A percentile compares a stretch with the other conserved stretches of the same genome.
These are phyloP conservation scores for Tigriopus japonicus DNA, from an alignment of 1,140 invertebrate genomes.

Conservation along the genomic window DNA sequence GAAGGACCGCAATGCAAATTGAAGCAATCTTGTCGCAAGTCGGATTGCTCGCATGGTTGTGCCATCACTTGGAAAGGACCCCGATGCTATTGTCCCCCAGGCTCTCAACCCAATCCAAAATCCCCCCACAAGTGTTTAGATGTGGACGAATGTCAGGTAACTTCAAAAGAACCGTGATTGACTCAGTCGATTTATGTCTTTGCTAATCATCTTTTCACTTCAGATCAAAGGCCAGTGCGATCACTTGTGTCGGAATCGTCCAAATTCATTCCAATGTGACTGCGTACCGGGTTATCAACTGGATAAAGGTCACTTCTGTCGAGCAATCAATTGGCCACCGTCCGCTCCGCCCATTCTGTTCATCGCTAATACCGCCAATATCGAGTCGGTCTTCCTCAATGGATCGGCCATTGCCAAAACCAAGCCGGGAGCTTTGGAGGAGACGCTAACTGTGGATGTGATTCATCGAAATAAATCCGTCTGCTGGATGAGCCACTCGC, in stretches of 20 bases:
- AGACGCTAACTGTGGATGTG: slow-evolving; percentile 1
- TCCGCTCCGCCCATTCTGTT: neutral
- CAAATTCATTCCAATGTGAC: neutral
- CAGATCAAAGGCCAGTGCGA: slow-evolving; percentile 19
- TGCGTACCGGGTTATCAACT: neutral
- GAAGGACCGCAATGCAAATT: slow-evolving; percentile 13
- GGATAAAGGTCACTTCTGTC: slow-evolving; percentile 29
- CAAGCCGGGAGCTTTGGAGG: neutral
- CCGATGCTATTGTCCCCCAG: slow-evolving; percentile 45
- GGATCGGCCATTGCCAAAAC: neutral
- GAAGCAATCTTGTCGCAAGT: slow-evolving; percentile 28
- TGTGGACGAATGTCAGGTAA: slow-evolving; percentile 47
- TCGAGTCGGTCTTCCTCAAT: neutral
- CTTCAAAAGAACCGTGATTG: too few species aligned
- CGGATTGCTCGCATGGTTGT: slow-evolving; percentile 44
- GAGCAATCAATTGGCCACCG: slow-evolving; percentile 38
- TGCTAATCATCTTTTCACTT: neutral
- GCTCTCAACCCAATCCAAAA: slow-evolving; percentile 42
- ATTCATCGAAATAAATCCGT: slow-evolving; percentile 11
- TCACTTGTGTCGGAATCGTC: neutral
- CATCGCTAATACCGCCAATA: neutral
- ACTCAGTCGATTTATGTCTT: too few species aligned
- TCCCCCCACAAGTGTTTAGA: slow-evolving; percentile 35
- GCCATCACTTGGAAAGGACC: slow-evolving; percentile 41
- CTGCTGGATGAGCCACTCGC: slow-evolving; percentile 11